Base-by-base conservation (phyloP, 1,140 invertebrate genomes). In the Ceratina calcarata region DNA sequence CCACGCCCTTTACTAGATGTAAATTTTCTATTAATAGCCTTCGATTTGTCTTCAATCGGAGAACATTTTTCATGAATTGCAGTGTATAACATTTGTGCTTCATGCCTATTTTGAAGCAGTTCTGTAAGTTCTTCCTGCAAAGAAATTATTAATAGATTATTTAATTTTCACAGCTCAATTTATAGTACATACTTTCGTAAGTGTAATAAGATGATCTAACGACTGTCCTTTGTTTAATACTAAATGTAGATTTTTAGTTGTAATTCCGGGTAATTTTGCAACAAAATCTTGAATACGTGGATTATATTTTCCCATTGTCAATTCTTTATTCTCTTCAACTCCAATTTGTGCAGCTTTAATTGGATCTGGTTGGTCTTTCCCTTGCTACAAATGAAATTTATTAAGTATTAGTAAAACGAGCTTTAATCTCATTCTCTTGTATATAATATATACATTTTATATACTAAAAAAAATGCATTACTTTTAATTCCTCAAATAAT, bases 401-500 rank as follows among this genome's bases (percentile, higher is more conserved):
- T 57, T 68, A 24, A 24, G 20, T 20, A 65, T 57, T 16, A 77
- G 71, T n/a, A 62, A 49, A 51, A 68, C 16, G 64, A 32, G 16
- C 55, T 32, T 32, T 13, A 27, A 4, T 69, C 55, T 18, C 55
- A 57, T 2, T 57, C 12, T 55, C 22, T 3, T 24, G 58, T 16
- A 64, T 68, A 53, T 20, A 20, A 68, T 58, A 60, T 75, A 72
- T 74, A 32, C 66, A 60, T 60, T 16, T n/a, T n/a, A 60, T 60
- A 2, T 18, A 55, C 18, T 18, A 16, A 4, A 55, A 4, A 55
- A 55, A n/a, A 55, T 55, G 76, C 53, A 73, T 86, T 88, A 95
- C 94, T 93, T 97, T 97, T 12, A 97, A 91, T 92, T 98, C 97
- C 90, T 99, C 97, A 93, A 99, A 99, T 49, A 99, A 93, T 94